phyloP scores from a whole-genome alignment of 2,888 invertebrate genomes.

The Trichacis sp. region DNA sequence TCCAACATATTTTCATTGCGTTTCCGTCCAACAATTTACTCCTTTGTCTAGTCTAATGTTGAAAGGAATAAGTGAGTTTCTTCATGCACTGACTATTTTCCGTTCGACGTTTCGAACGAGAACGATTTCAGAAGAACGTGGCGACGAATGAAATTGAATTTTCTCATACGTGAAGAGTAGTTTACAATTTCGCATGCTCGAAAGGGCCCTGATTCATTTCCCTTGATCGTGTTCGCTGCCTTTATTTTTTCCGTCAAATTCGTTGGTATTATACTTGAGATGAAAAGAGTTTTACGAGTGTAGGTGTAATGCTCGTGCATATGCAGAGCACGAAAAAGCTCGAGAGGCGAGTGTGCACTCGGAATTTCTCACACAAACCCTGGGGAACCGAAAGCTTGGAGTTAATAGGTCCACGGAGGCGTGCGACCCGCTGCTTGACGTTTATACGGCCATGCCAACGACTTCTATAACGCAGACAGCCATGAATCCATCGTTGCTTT shows the following conservation, averaged over 20 bases:
- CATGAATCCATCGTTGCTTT: constrained; percentile 9
- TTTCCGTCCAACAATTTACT: neutral
- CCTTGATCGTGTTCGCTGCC: neutral
- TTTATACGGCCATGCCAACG: constrained; percentile 2
- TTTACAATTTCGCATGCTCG: neutral
- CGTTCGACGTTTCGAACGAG: no score
- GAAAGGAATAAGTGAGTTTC: constrained; percentile 3
- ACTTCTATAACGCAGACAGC: constrained; percentile 8
- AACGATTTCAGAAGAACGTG: no score
- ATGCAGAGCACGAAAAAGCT: constrained; percentile 7
- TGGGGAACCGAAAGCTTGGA: constrained; percentile 5
- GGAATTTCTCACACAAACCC: constrained; percentile 4
- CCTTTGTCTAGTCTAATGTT: neutral
- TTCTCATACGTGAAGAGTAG: no score
- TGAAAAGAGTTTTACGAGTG: neutral
- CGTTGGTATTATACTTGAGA: neutral
- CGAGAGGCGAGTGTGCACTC: neutral
- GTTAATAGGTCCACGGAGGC: constrained; percentile 8
- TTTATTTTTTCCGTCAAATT: neutral
- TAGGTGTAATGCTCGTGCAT: neutral
- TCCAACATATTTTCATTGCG: constrained; percentile 1
- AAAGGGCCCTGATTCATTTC: neutral
- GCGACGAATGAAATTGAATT: no score
- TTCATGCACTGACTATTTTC: neutral
- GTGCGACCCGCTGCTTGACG: constrained; percentile 3